Percentiles rank a stretch among this genome's conserved stretches.
Evolutionary conservation across 2,113 vertebrate species (phyloP).

Genomic region (Apteryx mantelli): DNA sequence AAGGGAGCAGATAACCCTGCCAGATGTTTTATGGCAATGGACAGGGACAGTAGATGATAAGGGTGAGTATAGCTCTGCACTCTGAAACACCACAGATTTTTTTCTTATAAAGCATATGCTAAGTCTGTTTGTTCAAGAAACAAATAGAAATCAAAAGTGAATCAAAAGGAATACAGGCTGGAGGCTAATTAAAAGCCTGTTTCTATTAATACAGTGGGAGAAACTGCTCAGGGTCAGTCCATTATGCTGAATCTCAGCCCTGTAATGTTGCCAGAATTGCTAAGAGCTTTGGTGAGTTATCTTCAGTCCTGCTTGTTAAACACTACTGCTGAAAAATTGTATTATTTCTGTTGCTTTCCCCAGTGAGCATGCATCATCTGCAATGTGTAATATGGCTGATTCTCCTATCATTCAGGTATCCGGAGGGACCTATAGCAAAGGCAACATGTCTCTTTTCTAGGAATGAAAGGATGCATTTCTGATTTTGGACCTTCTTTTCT

Average conservation of each 20-base stretch:
- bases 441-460: neutral
- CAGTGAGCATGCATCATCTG: neutral
- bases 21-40: conserved; percentile 9
- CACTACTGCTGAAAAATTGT: neutral
- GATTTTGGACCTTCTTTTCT: neutral
- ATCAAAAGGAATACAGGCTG: neutral
- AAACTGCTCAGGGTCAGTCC: neutral
- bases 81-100: neutral
- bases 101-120: neutral
- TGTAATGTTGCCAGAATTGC: neutral
- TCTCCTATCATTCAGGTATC: neutral
- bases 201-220: neutral
- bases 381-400: neutral
- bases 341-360: neutral
- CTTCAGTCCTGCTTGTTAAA: neutral
- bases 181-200: conserved; percentile 21
- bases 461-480: neutral
- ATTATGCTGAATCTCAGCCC: neutral
- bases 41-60: neutral
- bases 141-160: neutral
- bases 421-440: neutral
- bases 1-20: neutral
- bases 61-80: neutral
- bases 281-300: neutral
- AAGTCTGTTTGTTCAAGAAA: conserved; percentile 11